Conservation (phyloP, 2,113 vertebrate species). For the Corapipo altera region DNA sequence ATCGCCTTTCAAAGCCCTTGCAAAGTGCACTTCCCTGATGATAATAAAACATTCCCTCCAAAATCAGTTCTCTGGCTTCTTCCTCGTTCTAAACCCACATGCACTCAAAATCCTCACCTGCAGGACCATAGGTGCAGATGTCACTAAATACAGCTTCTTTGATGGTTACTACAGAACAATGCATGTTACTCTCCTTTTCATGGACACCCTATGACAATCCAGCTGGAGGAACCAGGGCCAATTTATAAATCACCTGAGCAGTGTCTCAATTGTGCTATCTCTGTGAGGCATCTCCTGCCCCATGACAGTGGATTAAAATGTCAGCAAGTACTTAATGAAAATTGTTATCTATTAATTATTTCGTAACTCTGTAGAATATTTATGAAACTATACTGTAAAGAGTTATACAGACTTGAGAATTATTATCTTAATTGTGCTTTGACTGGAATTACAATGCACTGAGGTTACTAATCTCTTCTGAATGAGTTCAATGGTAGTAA, state of each 20-base stretch:
- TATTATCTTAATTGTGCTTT: background rate
- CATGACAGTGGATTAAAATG: conserved; percentile 18
- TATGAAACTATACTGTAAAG: background rate
- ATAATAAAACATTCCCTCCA: background rate
- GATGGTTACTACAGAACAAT: background rate
- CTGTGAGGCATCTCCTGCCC: background rate
- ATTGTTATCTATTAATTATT: conserved; percentile 7
- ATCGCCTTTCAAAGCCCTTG: background rate
- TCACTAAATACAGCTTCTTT: background rate
- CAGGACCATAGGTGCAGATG: background rate
- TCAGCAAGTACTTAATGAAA: conserved; percentile 26
- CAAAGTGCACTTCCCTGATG: background rate
- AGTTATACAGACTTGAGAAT: background rate
- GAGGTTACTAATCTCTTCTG: background rate
- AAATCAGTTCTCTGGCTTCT: background rate
- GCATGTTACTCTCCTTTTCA: background rate
- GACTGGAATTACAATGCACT: background rate
- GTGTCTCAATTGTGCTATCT: background rate
- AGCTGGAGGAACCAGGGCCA: background rate
- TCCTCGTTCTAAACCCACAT: background rate
- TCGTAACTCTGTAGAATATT: background rate
- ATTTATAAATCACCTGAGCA: background rate
- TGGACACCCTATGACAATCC: background rate
- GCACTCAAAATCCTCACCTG: background rate
- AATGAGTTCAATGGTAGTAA: background rate